These are phyloP conservation scores for Aphelenchoides besseyi DNA, from an alignment of 1,140 invertebrate genomes.

Conservation along the genomic window DNA sequence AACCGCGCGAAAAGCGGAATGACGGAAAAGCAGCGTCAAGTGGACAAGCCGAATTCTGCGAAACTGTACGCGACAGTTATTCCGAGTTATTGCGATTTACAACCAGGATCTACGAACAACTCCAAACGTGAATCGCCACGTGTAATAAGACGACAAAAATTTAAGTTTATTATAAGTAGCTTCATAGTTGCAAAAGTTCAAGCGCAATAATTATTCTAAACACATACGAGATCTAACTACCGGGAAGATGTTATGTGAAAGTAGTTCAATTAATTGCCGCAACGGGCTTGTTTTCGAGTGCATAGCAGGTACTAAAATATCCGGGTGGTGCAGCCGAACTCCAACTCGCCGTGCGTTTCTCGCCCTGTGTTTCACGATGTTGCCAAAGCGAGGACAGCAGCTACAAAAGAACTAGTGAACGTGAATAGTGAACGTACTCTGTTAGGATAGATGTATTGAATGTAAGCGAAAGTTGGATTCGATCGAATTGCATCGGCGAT, in stretches of 20 bases:
- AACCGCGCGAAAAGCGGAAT: no score
- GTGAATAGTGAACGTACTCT: conserved; percentile 3
- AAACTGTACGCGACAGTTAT: no score
- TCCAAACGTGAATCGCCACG: no score
- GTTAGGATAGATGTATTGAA: conserved; percentile 30
- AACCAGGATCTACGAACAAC: no score
- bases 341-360: conserved; percentile 22
- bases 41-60: no score
- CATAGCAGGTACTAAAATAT: conserved; percentile 26
- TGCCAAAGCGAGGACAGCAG: conserved; percentile 20
- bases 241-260: background rate
- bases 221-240: background rate
- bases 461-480: conserved; percentile 30
- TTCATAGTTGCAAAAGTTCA: no score
- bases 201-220: background rate
- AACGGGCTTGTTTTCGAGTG: conserved; percentile 27
- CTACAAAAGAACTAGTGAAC: conserved; percentile 10
- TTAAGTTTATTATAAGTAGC: no score
- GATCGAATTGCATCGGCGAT: conserved; percentile 32
- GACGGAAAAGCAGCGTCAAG: no score
- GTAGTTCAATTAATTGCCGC: conserved; percentile 19
- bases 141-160: no score
- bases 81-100: no score
- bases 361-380: conserved; percentile 17
- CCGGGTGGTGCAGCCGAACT: conserved; percentile 26